A percentile compares a stretch with the other conserved stretches of the same genome.
Conservation (phyloP, 2,888 invertebrate genomes). For the Cybosia mesomella region DNA sequence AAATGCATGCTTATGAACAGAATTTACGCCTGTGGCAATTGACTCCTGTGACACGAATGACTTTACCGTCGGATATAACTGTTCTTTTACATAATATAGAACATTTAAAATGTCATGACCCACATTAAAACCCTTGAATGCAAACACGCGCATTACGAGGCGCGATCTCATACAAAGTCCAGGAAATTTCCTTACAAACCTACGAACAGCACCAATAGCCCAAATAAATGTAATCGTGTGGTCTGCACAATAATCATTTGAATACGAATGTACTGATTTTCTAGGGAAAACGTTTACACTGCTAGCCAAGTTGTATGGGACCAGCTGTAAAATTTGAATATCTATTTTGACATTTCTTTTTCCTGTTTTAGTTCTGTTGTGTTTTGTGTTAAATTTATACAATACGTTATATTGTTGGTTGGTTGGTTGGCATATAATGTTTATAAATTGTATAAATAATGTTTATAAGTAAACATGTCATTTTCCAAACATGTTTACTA, state of each 20-base stretch:
- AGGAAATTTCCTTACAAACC: constrained; percentile 50
- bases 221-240: constrained; percentile 81
- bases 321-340: constrained; percentile 53
- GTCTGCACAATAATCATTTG: constrained; percentile 84
- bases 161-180: constrained; percentile 59
- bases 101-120: not conserved
- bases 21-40: not conserved
- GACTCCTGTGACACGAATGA: not conserved
- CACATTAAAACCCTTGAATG: not conserved
- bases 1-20: not conserved
- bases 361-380: constrained; percentile 7
- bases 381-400: constrained; percentile 2
- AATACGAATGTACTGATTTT: constrained; percentile 84
- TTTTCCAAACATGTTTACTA: not conserved
- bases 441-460: too few relatives aligned
- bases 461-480: too few relatives aligned
- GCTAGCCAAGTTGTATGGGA: constrained; percentile 39
- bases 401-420: not conserved
- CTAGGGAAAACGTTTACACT: constrained; percentile 49
- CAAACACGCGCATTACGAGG: constrained; percentile 24
- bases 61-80: not conserved
- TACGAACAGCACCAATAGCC: constrained; percentile 63
- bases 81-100: not conserved
- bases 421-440: too few relatives aligned
- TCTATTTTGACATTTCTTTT: constrained; percentile 54